Evolutionary conservation across 2,113 vertebrate species (phyloP), one percentile per base, ranked within the genome.

Genomic region (Callospermophilus lateralis): DNA sequence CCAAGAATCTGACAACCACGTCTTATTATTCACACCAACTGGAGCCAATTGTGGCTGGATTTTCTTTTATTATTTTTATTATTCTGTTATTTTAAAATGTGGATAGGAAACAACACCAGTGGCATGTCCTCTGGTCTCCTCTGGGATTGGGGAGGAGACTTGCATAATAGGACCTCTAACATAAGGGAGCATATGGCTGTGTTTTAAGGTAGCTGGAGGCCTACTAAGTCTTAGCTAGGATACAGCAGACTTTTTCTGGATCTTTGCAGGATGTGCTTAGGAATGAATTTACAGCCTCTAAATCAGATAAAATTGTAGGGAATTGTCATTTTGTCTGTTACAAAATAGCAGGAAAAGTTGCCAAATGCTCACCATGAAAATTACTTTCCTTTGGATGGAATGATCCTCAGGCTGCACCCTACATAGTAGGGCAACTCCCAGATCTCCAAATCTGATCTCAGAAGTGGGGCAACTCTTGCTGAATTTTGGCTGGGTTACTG

Each of bases 11-110:
- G 97, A 97, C 97, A 98, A 37, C 83, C 77, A 45, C 37, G 24
- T 95, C 94, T 97, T 95, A 94, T 95, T 97, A 97, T 97, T 97
- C 97, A 97, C 96, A 97, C 94, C 97, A 97, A 97, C 94, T 97
- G 95, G 93, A 97, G 97, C 86, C 97, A 98, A 90, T 97, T 97
- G 96, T 95, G 95, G 94, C 94, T 93, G 87, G 28, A 20, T 73
- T 94, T 72, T 88, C 68, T 53, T 84, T 42, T 68, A 30, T 32
- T 73, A 55, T 11, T 34, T 45, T 58, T 93, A 91, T 85, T 72
- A 67, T 90, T 89, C 65, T 87, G 30, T 95, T 95, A 96, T 92
- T 96, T 86, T 55, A 94, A 94, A 97, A 96, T 95, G 89, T 96
- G 79, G 65, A 76, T 95, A 94, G 96, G 95, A 97, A 97, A 72